Percentiles rank a stretch among this genome's conserved stretches.
Evolutionary conservation across 2,113 vertebrate genomes (phyloP).

Genomic region (Microcebus griseorufus): DNA sequence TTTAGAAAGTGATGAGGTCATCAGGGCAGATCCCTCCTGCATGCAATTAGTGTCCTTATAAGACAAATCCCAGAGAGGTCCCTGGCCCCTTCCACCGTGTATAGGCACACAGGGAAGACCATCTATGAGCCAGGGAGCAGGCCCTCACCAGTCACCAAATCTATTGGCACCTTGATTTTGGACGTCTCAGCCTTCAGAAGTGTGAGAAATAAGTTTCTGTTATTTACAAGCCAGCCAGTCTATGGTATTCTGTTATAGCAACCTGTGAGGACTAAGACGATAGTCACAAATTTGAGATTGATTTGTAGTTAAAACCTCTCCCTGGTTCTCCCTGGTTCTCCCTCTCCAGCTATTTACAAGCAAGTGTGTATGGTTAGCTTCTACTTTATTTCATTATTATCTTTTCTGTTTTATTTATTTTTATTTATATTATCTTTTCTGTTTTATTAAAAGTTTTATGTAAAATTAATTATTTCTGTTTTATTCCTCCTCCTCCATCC

Average conservation of each 20-base stretch:
- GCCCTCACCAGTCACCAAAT: not conserved
- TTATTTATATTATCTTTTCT: no score
- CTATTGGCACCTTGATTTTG: not conserved
- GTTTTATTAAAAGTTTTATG: no score
- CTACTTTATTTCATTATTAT: no score
- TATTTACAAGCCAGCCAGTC: no score
- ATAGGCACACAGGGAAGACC: not conserved
- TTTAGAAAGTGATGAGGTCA: not conserved
- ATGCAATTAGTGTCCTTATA: not conserved
- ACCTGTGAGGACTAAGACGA: no score
- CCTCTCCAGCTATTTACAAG: not conserved
- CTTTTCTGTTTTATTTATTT: no score
- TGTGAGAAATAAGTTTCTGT: no score
- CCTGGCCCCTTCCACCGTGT: not conserved
- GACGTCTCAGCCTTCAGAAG: not conserved
- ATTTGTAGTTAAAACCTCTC: not conserved
- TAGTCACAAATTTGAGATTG: not conserved
- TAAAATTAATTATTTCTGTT: no score
- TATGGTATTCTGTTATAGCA: no score
- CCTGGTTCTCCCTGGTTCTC: no score
- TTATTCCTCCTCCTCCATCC: no score
- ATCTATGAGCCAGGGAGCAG: not conserved
- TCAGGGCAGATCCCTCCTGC: not conserved
- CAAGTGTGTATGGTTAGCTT: not conserved
- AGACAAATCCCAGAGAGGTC: not conserved